These are phyloP conservation scores for Macrochelys suwanniensis DNA, from an alignment of 2,797 vertebrate species.

Conservation along the genomic window DNA sequence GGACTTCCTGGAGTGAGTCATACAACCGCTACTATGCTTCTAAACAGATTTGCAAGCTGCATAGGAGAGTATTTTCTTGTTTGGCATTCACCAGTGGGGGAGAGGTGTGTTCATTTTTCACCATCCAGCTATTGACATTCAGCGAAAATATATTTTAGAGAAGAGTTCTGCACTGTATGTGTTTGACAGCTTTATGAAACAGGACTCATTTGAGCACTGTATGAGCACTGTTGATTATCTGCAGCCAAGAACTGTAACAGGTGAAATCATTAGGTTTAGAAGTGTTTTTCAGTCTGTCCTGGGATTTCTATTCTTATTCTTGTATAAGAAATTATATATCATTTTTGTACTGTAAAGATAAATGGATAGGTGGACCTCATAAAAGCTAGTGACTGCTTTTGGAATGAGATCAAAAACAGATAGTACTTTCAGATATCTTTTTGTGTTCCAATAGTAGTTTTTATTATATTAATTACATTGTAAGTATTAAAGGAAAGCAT, in stretches of 20 bases:
- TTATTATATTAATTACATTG: neutral
- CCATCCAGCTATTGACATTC: neutral
- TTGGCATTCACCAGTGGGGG: neutral
- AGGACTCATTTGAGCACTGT: neutral
- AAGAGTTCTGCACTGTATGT: neutral
- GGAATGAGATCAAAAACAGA: neutral
- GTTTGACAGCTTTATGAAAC: neutral
- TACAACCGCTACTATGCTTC: neutral
- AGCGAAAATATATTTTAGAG: neutral
- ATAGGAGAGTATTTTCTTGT: neutral
- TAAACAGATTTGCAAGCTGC: neutral
- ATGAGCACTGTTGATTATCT: neutral
- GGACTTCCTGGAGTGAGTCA: neutral
- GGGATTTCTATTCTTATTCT: neutral
- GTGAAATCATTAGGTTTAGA: neutral
- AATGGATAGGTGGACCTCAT: neutral
- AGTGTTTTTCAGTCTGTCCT: neutral
- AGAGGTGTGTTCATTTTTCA: neutral
- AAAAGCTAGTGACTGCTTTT: neutral
- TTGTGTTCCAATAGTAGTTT: neutral
- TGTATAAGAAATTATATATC: neutral
- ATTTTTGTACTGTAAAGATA: neutral
- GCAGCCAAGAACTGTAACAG: neutral
- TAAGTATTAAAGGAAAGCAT: neutral
- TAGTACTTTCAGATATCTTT: neutral